Conservation (phyloP, 2,797 vertebrate species). For the Epinephelus malabaricus region DNA sequence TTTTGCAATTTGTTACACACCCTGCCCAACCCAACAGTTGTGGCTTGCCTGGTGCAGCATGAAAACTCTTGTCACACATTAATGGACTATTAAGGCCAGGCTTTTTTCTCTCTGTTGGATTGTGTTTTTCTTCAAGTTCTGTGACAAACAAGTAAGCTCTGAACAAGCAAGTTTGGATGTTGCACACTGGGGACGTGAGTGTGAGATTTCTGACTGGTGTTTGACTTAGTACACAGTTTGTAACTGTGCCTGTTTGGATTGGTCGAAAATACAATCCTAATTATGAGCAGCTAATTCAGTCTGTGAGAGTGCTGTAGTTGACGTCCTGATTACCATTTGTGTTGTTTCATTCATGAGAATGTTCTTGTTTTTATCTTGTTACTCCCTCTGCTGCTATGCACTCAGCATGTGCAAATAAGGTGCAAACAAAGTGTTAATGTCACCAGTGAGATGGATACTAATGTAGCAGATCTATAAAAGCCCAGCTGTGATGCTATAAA, state of each 20-base stretch:
- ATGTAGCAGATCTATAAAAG: conserved; percentile 1
- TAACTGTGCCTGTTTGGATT: conserved; percentile 4
- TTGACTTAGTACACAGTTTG: conserved; percentile 3
- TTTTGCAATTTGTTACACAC: conserved; percentile 36
- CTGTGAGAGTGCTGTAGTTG: neutral
- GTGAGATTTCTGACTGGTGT: conserved; percentile 17
- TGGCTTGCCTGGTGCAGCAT: conserved; percentile 18
- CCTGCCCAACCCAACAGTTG: neutral
- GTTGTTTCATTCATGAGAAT: conserved; percentile 34
- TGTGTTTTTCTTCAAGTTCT: conserved; percentile 20
- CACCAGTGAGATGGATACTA: conserved; percentile 12
- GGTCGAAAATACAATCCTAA: neutral
- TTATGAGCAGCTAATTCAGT: conserved; percentile 10
- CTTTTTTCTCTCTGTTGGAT: neutral
- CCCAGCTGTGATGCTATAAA: neutral
- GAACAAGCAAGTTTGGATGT: conserved; percentile 15
- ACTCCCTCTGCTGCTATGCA: conserved; percentile 3
- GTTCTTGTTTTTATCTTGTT: conserved; percentile 13
- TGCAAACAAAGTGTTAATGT: neutral
- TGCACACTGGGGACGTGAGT: conserved; percentile 3
- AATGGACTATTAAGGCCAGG: conserved; percentile 26
- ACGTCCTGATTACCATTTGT: conserved; percentile 9
- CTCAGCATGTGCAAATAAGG: conserved; percentile 25
- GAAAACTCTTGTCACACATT: conserved; percentile 44
- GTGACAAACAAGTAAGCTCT: neutral